Evolutionary conservation across 2,113 vertebrate species (phyloP).

Genomic region (Antennarius striatus): DNA sequence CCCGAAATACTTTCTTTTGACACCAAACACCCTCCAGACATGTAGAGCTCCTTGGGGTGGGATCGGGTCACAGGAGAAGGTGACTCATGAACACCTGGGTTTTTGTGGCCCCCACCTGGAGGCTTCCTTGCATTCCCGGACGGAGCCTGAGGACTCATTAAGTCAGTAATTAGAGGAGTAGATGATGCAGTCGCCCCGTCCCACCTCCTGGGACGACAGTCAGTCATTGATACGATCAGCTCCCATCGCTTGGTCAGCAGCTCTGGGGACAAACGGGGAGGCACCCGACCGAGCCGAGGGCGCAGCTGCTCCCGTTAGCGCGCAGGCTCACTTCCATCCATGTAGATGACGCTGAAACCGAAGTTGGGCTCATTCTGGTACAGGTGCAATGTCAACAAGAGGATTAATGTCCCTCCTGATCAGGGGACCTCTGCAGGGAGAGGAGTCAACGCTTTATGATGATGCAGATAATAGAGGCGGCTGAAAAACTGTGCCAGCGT

Average conservation of each 20-base stretch:
- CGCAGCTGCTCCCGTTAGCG: constrained; percentile 23
- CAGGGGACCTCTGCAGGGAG: constrained; percentile 41
- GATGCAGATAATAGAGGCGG: constrained; percentile 22
- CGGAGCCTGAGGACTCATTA: constrained; percentile 67
- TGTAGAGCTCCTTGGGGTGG: not conserved
- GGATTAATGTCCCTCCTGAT: constrained; percentile 66
- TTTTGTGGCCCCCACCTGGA: constrained; percentile 11
- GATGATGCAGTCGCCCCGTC: constrained; percentile 42
- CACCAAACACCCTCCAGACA: constrained; percentile 4
- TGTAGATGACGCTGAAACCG: constrained; percentile 33
- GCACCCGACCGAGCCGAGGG: not conserved
- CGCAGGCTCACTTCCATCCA: not conserved
- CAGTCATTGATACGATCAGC: constrained; percentile 46
- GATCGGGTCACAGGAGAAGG: constrained; percentile 16
- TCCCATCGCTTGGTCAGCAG: constrained; percentile 52
- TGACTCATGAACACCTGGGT: constrained; percentile 52
- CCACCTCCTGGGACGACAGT: constrained; percentile 43
- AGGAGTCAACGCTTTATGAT: constrained; percentile 2
- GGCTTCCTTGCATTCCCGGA: constrained; percentile 25
- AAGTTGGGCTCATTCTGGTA: constrained; percentile 33
- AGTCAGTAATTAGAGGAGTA: constrained; percentile 65
- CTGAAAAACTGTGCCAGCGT: constrained; percentile 4
- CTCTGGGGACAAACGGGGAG: constrained; percentile 18
- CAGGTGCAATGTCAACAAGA: constrained; percentile 60
- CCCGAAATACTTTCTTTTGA: not conserved